These are phyloP conservation scores for Takifugu bimaculatus DNA, from an alignment of 2,113 vertebrate species.

Conservation along the genomic window DNA sequence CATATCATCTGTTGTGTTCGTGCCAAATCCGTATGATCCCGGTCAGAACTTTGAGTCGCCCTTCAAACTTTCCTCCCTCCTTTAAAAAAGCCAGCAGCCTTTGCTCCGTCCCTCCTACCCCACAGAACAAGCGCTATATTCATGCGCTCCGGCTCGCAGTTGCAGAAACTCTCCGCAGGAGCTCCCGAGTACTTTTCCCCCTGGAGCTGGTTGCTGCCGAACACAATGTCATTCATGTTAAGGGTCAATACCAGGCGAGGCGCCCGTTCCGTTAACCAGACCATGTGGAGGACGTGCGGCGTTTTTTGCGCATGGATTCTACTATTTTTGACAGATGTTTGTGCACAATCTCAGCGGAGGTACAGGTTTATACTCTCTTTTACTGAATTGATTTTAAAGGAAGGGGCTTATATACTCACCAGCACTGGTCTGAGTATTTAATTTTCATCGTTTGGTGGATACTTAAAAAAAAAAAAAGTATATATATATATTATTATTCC, in stretches of 20 bases:
- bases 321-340: slow-evolving; percentile 62
- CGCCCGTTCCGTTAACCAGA: slow-evolving; percentile 42
- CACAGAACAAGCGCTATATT: slow-evolving; percentile 83
- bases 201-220: slow-evolving; percentile 4
- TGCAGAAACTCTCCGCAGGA: slow-evolving; percentile 59
- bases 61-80: slow-evolving; percentile 31
- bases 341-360: slow-evolving; percentile 73
- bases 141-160: slow-evolving; percentile 71
- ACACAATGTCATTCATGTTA: slow-evolving; percentile 55
- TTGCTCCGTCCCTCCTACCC: slow-evolving; percentile 72
- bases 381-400: neutral
- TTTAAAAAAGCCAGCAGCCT: slow-evolving; percentile 48
- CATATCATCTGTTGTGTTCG: too few species aligned
- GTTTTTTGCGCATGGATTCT: slow-evolving; percentile 67
- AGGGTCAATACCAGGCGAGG: slow-evolving; percentile 50
- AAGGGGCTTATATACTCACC: too few species aligned
- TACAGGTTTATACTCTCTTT: slow-evolving; percentile 45
- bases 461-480: neutral
- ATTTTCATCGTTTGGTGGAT: too few species aligned
- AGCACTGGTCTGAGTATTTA: too few species aligned
- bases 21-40: too few species aligned
- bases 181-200: slow-evolving; percentile 58
- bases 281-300: slow-evolving; percentile 72
- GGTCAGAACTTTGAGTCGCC: slow-evolving; percentile 3
- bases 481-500: neutral